These are phyloP conservation scores for Tyria jacobaeae DNA, from an alignment of 2,888 invertebrate genomes.

Conservation along the genomic window DNA sequence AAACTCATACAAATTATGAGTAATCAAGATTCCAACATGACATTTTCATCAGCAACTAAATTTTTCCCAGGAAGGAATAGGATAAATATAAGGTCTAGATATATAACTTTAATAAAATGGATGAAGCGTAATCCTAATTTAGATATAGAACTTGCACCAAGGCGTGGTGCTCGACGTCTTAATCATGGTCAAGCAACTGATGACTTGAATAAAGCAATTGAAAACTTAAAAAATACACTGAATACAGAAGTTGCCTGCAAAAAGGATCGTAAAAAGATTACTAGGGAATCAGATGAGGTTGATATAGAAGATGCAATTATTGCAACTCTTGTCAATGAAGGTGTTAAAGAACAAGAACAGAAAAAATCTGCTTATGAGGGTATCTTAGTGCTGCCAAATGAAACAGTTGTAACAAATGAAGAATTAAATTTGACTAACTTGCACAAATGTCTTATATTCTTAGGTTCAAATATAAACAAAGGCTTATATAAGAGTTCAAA, in stretches of 20 bases:
- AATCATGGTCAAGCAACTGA: slow-evolving; percentile 61
- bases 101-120: slow-evolving; percentile 83
- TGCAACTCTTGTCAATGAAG: slow-evolving; percentile 61
- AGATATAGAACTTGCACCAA: slow-evolving; percentile 69
- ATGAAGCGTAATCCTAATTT: slow-evolving; percentile 78
- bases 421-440: slow-evolving; percentile 60
- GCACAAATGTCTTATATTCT: slow-evolving; percentile 61
- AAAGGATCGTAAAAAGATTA: slow-evolving; percentile 53
- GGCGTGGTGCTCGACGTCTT: slow-evolving; percentile 68
- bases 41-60: slow-evolving; percentile 78
- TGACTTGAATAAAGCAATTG: slow-evolving; percentile 69
- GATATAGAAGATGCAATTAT: slow-evolving; percentile 71
- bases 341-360: slow-evolving; percentile 42
- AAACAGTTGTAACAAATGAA: slow-evolving; percentile 22
- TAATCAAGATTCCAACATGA: slow-evolving; percentile 70
- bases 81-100: slow-evolving; percentile 87
- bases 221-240: slow-evolving; percentile 70
- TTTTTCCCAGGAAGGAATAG: slow-evolving; percentile 85
- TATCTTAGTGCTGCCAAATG: slow-evolving; percentile 18
- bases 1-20: slow-evolving; percentile 85
- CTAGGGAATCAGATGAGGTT: slow-evolving; percentile 56
- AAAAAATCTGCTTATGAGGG: slow-evolving; percentile 26
- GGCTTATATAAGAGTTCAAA: slow-evolving; percentile 52
- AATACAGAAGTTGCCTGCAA: slow-evolving; percentile 59
- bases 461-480: slow-evolving; percentile 64